Evolutionary conservation across 1,140 invertebrate species (phyloP), one percentile per base, ranked within the genome.

Genomic region (Danaus plexippus): DNA sequence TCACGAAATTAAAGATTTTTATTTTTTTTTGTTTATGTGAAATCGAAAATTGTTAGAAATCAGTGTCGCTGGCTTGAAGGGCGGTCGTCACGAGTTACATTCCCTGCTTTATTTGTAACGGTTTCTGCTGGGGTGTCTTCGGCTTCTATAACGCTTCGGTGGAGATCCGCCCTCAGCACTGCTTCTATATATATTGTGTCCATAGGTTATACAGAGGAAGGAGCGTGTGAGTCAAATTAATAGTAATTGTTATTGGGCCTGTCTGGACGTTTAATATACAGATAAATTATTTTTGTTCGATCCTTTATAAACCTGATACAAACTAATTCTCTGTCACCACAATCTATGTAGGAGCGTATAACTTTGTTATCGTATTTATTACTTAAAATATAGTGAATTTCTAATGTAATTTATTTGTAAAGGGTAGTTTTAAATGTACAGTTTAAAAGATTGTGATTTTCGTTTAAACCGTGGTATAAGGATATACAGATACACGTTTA

Each of bases 341-440:
- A 54, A 60, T 67, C 62, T 41, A 42, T 59, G 52, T 71, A 70
- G 71, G 70, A 61, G 72, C 70, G 65, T 64, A 50, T 61, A 65
- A 67, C 66, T 67, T 80, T 75, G 70, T 71, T 76, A 79, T 71
- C 69, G 69, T 83, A 82, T 82, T 84, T 85, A 85, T 85, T 83
- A 82, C 71, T 77, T 78, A 73, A 69, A 74, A 73, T 32, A 68
- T 67, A 81, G 75, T 82, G 73, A 77, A 78, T 77, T 72, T 80
- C 40, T 75, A 69, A 70, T 72, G 63, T 83, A 85, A 82, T 80
- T 82, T 83, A 82, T 84, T 83, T 74, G 67, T 83, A 81, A 81
- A 73, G 63, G 64, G 63, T 82, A 78, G 69, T 74, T 69, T 67
- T 69, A 76, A 63, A 55, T 69, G 64, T 71, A 70, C 64, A 66